Conservation (phyloP, 1,140 invertebrate genomes). For the Tribolium castaneum region DNA sequence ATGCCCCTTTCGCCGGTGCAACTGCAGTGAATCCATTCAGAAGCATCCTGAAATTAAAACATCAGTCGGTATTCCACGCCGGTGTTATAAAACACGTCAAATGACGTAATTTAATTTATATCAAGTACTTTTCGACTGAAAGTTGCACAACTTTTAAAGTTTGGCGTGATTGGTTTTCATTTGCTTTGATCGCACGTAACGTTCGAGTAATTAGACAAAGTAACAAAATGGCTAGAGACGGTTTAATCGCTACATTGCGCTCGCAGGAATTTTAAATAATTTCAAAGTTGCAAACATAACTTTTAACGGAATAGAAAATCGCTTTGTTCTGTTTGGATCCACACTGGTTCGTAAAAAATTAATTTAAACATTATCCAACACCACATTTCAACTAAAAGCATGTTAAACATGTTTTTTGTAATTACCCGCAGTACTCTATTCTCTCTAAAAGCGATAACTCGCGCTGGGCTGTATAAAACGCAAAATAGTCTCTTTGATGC, state of each 20-base stretch:
- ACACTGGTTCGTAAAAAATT: neutral
- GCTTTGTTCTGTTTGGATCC: neutral
- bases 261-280: neutral
- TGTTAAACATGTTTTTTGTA: neutral
- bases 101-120: constrained; percentile 32
- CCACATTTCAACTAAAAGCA: neutral
- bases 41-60: constrained; percentile 1
- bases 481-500: neutral
- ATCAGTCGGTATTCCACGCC: neutral
- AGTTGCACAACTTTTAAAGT: constrained; percentile 19
- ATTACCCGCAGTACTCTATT: neutral
- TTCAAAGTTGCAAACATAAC: neutral
- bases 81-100: constrained; percentile 7
- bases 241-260: neutral
- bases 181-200: constrained; percentile 14
- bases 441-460: neutral
- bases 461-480: neutral
- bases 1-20: neutral
- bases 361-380: neutral
- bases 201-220: constrained; percentile 26
- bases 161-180: constrained; percentile 20
- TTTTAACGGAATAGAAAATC: neutral
- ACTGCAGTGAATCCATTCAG: neutral
- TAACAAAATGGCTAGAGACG: constrained; percentile 2
- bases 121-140: constrained; percentile 16